Base-by-base conservation (phyloP, 92 coral and sea anemone genomes). In the Isaurus tuberculatus region DNA sequence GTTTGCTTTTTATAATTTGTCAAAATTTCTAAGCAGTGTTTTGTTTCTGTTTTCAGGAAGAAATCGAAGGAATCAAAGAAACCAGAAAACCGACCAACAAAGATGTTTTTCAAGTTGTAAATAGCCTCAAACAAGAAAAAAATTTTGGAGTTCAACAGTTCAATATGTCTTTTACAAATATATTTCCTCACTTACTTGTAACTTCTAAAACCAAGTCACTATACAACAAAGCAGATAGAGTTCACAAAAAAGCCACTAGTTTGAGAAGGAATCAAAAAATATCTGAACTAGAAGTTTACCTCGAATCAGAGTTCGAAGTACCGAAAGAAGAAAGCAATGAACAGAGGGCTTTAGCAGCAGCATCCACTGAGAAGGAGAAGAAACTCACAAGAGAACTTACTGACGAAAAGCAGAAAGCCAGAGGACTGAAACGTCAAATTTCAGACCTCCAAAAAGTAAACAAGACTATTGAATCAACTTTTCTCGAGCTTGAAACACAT, bases 181-280 rank as follows among this genome's bases (percentile, higher is more conserved):
- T 0, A 72, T 72, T 72, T 4, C 79, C 64, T 15, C 63, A 72
- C 1, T 1, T 72, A 40, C 63, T 25, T 44, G 20, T 46, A 42
- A 15, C 79, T 14, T 28, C 79, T 25, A 72, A 72, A 72, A 23
- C 64, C 64, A 48, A 27, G 37, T 48, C 64, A 0, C 64, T 72
- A 48, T n/a, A 48, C 79, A 72, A 16, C 79, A 72, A 72, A 72
- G 79, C 79, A 72, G 64, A 72, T 14, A 46, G 79, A 72, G 64
- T 72, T 23, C 37, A 72, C 64, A 28, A 19, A 73, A 42, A 73
- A 43, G 79, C 40, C 13, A 20, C 37, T 20, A 14, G 8, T 48
- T 73, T 73, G 43, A 49, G 19, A 73, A 51, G 29, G 30, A 29
- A 73, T 6, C 32, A 49, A 37, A 51, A 71, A 73, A 51, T 22